Evolutionary conservation across 2,797 vertebrate species (phyloP).

Genomic region (Cetoscarus ocellatus): DNA sequence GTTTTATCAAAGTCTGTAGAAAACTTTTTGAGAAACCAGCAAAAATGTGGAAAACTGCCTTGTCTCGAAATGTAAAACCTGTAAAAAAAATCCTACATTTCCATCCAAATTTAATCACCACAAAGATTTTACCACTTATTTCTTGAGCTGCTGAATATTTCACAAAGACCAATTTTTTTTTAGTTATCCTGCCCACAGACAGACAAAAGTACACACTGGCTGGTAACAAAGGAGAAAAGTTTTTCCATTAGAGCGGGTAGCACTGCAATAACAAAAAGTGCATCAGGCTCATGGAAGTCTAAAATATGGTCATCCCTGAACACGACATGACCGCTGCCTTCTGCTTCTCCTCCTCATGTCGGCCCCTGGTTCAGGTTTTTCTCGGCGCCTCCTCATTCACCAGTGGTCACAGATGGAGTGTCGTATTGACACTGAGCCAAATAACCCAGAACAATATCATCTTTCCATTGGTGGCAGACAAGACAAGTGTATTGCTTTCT

Average conservation of each 20-base stretch:
- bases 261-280: background rate
- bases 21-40: too few relatives aligned
- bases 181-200: too few relatives aligned
- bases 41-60: too few relatives aligned
- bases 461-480: constrained; percentile 56
- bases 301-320: constrained; percentile 11
- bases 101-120: too few relatives aligned
- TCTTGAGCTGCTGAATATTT: too few relatives aligned
- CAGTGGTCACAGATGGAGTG: constrained; percentile 65
- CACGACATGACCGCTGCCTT: constrained; percentile 7
- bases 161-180: too few relatives aligned
- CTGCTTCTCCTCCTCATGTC: constrained; percentile 26
- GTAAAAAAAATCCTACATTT: too few relatives aligned
- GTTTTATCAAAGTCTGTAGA: too few relatives aligned
- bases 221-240: constrained; percentile 12
- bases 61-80: too few relatives aligned
- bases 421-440: constrained; percentile 63
- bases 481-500: constrained; percentile 62
- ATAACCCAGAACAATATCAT: constrained; percentile 71
- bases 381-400: constrained; percentile 56
- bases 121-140: too few relatives aligned
- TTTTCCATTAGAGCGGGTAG: constrained; percentile 3
- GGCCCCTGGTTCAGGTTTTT: constrained; percentile 51
- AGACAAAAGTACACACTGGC: too few relatives aligned
- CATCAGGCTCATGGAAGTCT: background rate